Percentiles rank a stretch among this genome's conserved stretches.
Conservation (phyloP, 2,797 vertebrate genomes). For the Helicolenus hilgendorfi region DNA sequence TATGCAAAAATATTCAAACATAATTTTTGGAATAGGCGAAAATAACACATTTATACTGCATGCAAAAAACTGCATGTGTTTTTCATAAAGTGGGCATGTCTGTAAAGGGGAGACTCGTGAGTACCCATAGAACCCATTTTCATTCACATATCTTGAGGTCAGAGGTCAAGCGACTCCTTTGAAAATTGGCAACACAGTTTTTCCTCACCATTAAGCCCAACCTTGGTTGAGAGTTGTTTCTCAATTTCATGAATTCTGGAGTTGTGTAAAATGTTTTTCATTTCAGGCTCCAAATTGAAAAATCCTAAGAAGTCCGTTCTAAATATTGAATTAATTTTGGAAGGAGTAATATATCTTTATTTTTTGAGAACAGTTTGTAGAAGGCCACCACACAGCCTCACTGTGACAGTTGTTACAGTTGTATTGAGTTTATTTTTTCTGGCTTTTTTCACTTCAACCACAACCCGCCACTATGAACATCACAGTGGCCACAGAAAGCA, state of each 20-base stretch:
- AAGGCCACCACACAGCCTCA: conserved; percentile 12
- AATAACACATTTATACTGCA: too few relatives aligned
- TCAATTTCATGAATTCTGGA: conserved; percentile 30
- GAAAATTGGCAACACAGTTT: too few relatives aligned
- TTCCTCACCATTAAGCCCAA: background rate
- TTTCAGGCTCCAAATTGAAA: conserved; percentile 48
- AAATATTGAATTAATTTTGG: conserved; percentile 44
- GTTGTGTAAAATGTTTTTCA: conserved; percentile 20
- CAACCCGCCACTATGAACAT: background rate
- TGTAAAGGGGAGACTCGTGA: too few relatives aligned
- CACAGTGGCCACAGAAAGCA: conserved; percentile 26
- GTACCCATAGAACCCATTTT: too few relatives aligned
- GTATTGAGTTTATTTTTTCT: background rate
- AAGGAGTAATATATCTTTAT: background rate
- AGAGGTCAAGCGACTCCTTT: too few relatives aligned
- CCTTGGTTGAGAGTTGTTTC: conserved; percentile 17
- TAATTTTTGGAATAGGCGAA: too few relatives aligned
- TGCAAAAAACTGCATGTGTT: too few relatives aligned
- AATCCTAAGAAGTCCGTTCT: background rate
- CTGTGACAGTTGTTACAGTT: background rate
- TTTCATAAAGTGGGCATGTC: too few relatives aligned
- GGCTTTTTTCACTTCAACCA: background rate
- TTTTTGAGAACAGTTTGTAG: conserved; percentile 1
- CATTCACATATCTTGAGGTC: too few relatives aligned
- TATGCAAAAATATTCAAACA: too few relatives aligned